A percentile compares a stretch with the other conserved stretches of the same genome.
Evolutionary conservation across 2,113 vertebrate species (phyloP).

Genomic region (Lota lota): DNA sequence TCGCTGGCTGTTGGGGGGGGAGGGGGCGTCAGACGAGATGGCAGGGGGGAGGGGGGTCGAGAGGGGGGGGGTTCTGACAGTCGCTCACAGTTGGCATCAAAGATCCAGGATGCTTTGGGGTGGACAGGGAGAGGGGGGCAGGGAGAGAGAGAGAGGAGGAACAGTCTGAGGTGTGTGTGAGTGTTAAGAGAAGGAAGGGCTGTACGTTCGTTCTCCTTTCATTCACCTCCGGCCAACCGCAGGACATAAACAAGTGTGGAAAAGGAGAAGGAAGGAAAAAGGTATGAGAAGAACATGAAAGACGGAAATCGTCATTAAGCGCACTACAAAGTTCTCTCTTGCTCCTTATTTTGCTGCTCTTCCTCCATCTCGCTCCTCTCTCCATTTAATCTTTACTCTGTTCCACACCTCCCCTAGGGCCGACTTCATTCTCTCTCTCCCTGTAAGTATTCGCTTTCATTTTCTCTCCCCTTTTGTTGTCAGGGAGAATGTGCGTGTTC

Average conservation of each 20-base stretch:
- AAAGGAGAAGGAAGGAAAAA: conserved; percentile 29
- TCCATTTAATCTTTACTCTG: conserved; percentile 66
- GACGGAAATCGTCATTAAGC: conserved; percentile 61
- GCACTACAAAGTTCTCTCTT: conserved; percentile 52
- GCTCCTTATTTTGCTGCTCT: conserved; percentile 39
- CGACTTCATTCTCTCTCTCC: conserved; percentile 53
- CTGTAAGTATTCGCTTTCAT: conserved; percentile 73
- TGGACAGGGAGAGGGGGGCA: conserved; percentile 55
- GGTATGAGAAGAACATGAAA: conserved; percentile 64
- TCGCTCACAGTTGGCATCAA: conserved; percentile 74
- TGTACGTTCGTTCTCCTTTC: conserved; percentile 46
- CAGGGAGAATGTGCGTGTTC: conserved; percentile 30
- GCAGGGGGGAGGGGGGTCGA: conserved; percentile 11
- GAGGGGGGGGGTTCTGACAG: conserved; percentile 65
- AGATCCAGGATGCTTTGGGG: conserved; percentile 65
- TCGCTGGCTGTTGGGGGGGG: conserved; percentile 5
- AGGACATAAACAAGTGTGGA: conserved; percentile 33
- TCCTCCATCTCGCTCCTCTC: conserved; percentile 62
- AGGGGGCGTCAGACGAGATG: background rate
- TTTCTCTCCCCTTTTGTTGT: conserved; percentile 48
- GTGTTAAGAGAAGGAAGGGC: conserved; percentile 45
- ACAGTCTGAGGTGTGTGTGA: conserved; percentile 41
- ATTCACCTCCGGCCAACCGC: conserved; percentile 41
- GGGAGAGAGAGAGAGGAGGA: conserved; percentile 37
- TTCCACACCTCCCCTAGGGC: conserved; percentile 52